Base-by-base conservation (phyloP, 1,140 invertebrate species). In the Conopomorpha cramerella region DNA sequence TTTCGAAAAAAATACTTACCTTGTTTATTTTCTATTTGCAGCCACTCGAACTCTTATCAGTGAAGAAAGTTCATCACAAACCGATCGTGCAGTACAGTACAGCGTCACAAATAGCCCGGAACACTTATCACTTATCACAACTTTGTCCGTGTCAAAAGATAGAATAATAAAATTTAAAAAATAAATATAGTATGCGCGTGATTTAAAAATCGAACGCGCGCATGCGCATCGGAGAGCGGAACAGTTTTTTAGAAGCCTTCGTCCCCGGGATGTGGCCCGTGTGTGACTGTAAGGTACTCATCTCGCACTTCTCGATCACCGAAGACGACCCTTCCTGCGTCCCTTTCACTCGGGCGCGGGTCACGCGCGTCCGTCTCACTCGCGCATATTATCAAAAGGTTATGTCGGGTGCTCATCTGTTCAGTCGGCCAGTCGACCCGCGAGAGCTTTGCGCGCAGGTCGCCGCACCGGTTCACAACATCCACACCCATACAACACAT, bases 291-390 rank as follows among this genome's bases (percentile, higher is more conserved):
- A 68, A 15, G 4, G 30, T 57, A 67, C 61, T 62, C 68, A 71
- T 74, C 70, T 70, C 61, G 63, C 57, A 64, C 63, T 66, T 70
- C 64, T 60, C 64, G 63, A 71, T 67, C 62, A 68, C 67, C 64
- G 65, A 71, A 71, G 70, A 74, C 68, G 70, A 71, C 54, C 71
- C 70, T 36, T 57, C 45, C 29, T 10, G 35, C 38, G 38, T 70
- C 70, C 43, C 50, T 19, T 44, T 74, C 59, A 35, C 49, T 27
- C 60, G n/a, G 30, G 11, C 23, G n/a, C 12, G n/a, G 29, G 8
- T 19, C 18, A 25, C 16, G 27, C 64, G 54, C 55, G 14, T 28
- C 50, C 41, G 42, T 70, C 63, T 45, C 66, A 39, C 49, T 71
- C 55, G 19, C 29, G 53, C 62, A 61, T 67, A 68, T 70, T 74